A percentile compares a stretch with the other conserved stretches of the same genome.
phyloP scores from a whole-genome alignment of 1,140 invertebrate genomes.

The Aethina tumida region DNA sequence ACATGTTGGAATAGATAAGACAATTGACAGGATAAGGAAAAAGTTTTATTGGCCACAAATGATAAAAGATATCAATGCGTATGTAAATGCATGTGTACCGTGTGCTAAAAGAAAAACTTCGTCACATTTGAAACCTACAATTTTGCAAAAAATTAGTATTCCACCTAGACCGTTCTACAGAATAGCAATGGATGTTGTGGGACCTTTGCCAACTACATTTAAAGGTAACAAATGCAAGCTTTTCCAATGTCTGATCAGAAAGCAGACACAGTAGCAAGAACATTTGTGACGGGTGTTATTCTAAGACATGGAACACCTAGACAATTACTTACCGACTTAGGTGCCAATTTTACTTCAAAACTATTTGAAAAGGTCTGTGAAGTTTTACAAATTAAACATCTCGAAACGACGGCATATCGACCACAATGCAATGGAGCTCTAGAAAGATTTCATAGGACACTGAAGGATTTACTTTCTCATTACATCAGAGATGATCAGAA shows the following conservation, averaged over 20 bases:
- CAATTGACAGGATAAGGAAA: constrained; percentile 4
- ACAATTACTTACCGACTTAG: constrained; percentile 26
- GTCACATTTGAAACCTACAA: constrained; percentile 5
- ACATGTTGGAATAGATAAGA: constrained; percentile 16
- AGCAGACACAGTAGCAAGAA: constrained; percentile 16
- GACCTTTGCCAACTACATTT: constrained; percentile 21
- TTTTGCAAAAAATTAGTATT: constrained; percentile 9
- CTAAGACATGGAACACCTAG: constrained; percentile 22
- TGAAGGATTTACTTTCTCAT: constrained; percentile 16
- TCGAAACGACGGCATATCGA: constrained; percentile 24
- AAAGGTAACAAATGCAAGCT: constrained; percentile 28
- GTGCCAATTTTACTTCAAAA: constrained; percentile 25
- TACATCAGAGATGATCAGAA: constrained; percentile 15
- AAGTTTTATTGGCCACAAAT: constrained; percentile 18
- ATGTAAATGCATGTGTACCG: constrained; percentile 10
- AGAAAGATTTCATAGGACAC: constrained; percentile 17
- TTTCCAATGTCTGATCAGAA: constrained; percentile 18
- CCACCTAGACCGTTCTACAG: constrained; percentile 19
- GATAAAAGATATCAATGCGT: constrained; percentile 14
- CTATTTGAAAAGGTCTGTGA: constrained; percentile 22
- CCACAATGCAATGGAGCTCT: constrained; percentile 21
- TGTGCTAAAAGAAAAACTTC: constrained; percentile 18
- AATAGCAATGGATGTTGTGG: constrained; percentile 33
- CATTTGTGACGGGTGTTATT: constrained; percentile 23
- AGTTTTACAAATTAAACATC: constrained; percentile 25